Evolutionary conservation across 2,888 invertebrate species (phyloP).

Genomic region (Capitulum mitella): DNA sequence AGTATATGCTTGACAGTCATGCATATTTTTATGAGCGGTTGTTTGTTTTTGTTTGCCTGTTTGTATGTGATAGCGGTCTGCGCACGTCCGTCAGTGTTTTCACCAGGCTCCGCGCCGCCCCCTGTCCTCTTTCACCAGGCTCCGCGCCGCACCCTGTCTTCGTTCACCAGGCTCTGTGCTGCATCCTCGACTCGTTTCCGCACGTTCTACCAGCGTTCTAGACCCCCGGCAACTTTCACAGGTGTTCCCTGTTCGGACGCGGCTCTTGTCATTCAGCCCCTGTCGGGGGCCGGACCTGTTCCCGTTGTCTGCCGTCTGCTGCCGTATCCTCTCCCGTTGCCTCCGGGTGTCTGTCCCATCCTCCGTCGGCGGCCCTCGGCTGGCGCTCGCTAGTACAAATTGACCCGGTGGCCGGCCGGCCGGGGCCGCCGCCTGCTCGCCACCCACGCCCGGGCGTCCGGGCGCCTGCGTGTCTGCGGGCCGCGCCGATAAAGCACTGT

Average conservation of each 20-base stretch:
- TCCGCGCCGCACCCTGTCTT: not conserved
- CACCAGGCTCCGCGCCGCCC: not conserved
- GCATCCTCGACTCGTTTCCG: too few relatives aligned
- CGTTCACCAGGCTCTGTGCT: not conserved
- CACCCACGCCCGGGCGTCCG: not conserved
- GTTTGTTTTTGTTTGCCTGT: not conserved
- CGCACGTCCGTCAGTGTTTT: not conserved
- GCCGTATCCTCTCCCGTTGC: not conserved
- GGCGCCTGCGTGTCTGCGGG: not conserved
- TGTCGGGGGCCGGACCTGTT: too few relatives aligned
- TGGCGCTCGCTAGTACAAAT: not conserved
- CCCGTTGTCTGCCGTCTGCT: not conserved
- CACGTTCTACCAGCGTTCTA: too few relatives aligned
- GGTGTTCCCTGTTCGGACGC: too few relatives aligned
- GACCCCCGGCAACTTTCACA: too few relatives aligned
- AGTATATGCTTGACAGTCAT: not conserved
- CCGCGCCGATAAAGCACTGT: not conserved
- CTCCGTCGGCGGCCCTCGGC: not conserved
- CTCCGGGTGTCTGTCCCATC: not conserved
- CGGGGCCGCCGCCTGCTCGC: not conserved
- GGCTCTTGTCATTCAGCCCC: too few relatives aligned
- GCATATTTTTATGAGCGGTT: conserved; percentile 1
- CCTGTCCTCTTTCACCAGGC: not conserved
- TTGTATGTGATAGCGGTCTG: conserved; percentile 6
- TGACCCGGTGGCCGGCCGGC: not conserved